Evolutionary conservation across 2,797 vertebrate species (phyloP), one percentile per base, ranked within the genome.

Genomic region (Notoglanidium macrostoma): DNA sequence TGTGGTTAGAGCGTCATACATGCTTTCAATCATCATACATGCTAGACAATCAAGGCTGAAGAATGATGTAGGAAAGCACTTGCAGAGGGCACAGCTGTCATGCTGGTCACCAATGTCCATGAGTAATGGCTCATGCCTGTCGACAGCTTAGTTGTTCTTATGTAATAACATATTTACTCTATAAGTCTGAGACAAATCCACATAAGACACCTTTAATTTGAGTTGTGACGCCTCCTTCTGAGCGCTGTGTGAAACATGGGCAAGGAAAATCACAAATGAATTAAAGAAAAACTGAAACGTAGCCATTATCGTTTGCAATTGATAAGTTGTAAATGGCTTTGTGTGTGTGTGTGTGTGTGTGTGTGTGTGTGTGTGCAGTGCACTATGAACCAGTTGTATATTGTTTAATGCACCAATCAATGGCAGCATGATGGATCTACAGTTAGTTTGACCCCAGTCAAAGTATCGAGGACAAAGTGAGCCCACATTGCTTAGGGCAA

Each of bases 1-100:
- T 90, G 65, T 89, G 86, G 88, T 86, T 87, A 67, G 85, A 86
- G 88, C 85, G 86, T 84, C 76, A 14, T 44, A 26, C 23, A 59
- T 87, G 87, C 89, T 72, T 88, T 40, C 55, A 85, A 77, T 70
- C 63, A 78, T 88, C 88, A 79, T 82, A 82, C 72, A 54, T 57
- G 83, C 59, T 85, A 79, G 72, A 88, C 84, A 86, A n/a, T 73
- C 40, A 85, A 77, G 82, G 57, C 55, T 88, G 86, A 86, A 78
- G 46, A 35, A 17, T 40, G n/a, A 84, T 84, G n/a, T 73, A 59
- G 73, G 35, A 68, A 83, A 67, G 44, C 61, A 68, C 63, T 83
- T n/a, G 11, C 46, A 84, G 67, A 72, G 83, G 21, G 29, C 67
- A 84, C 83, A 23, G 15, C 81, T 83, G 63, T 35, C 63, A 21